Evolutionary conservation across 2,888 invertebrate genomes (phyloP).

Genomic region (Drosophila mettleri): DNA sequence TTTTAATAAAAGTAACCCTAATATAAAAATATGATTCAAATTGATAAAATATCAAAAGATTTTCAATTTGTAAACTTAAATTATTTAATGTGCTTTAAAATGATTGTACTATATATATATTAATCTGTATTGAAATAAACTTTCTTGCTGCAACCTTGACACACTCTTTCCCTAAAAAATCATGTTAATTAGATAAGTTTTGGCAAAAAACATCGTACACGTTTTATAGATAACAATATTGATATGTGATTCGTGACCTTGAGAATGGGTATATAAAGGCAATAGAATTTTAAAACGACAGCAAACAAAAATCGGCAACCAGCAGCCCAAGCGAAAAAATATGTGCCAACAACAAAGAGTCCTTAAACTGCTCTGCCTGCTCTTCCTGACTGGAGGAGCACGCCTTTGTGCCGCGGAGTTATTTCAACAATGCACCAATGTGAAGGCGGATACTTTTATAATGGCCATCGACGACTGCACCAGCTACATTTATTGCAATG

Average conservation of each 20-base stretch:
- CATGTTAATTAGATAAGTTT: conserved; percentile 24
- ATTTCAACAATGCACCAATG: conserved; percentile 64
- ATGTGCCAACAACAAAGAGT: conserved; percentile 23
- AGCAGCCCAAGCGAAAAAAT: not conserved
- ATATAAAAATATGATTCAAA: not conserved
- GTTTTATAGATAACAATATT: conserved; percentile 38
- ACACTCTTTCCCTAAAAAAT: conserved; percentile 22
- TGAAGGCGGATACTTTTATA: conserved; percentile 57
- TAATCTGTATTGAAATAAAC: not conserved
- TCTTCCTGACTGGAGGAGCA: conserved; percentile 31
- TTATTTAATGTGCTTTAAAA: not conserved
- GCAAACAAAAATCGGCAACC: conserved; percentile 1
- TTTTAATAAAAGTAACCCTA: not conserved
- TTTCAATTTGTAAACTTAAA: not conserved
- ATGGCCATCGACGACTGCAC: conserved; percentile 65
- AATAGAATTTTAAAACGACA: not conserved
- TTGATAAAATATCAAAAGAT: not conserved
- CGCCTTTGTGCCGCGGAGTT: conserved; percentile 26
- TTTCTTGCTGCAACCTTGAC: conserved; percentile 41
- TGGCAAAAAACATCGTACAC: conserved; percentile 19
- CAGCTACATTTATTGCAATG: conserved; percentile 75
- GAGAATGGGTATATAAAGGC: conserved; percentile 33
- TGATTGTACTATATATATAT: not conserved
- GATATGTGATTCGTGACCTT: conserved; percentile 43
- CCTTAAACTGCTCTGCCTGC: conserved; percentile 25